These are phyloP conservation scores for Tineola bisselliella DNA, from an alignment of 2,888 invertebrate genomes.

Conservation along the genomic window DNA sequence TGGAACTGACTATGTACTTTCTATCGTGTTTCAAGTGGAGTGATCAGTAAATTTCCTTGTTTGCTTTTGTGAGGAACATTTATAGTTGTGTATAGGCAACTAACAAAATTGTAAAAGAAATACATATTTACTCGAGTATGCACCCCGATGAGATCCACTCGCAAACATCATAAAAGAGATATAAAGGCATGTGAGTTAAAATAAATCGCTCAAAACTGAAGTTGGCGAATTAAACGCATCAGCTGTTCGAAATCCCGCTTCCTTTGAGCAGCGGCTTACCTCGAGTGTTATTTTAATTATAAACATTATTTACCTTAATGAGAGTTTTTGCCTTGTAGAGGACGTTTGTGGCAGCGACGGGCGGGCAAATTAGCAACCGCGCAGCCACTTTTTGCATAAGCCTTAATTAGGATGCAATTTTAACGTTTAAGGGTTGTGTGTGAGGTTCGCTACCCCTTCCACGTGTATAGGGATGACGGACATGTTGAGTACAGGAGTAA, in stretches of 20 bases:
- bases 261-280: constrained; percentile 43
- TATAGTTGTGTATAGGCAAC: no score
- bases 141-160: not conserved
- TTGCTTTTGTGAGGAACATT: no score
- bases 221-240: constrained; percentile 46
- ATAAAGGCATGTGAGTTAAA: constrained; percentile 16
- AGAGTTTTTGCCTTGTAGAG: constrained; percentile 40
- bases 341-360: constrained; percentile 39
- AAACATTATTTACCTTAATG: constrained; percentile 66
- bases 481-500: not conserved
- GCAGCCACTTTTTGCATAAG: constrained; percentile 38
- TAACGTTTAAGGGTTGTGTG: constrained; percentile 26
- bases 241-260: constrained; percentile 36
- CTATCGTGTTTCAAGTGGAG: no score
- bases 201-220: constrained; percentile 32
- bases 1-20: no score
- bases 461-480: constrained; percentile 26
- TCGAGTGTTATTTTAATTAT: constrained; percentile 65
- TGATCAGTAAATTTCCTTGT: no score
- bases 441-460: not conserved
- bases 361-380: constrained; percentile 39
- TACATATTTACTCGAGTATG: no score
- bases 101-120: not conserved
- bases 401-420: constrained; percentile 57
- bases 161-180: not conserved